Evolutionary conservation across 2,888 invertebrate genomes (phyloP).

Genomic region (Alsophila aescularia): DNA sequence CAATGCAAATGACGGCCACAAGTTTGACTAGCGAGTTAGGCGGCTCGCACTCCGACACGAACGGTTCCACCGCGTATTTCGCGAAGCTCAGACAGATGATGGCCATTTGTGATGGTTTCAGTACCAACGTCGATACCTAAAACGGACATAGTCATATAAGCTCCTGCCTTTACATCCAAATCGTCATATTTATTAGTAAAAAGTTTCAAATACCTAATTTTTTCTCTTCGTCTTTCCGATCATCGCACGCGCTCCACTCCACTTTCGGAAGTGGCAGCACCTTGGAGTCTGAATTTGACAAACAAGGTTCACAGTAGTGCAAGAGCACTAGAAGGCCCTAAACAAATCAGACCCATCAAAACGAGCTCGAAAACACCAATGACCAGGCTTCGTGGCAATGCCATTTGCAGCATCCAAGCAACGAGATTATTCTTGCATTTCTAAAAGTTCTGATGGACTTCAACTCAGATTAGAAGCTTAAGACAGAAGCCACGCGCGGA

Average conservation of each 20-base stretch:
- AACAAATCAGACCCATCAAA: constrained; percentile 12
- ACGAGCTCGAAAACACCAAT: constrained; percentile 9
- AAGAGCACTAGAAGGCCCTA: constrained; percentile 15
- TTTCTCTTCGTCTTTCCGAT: constrained; percentile 17
- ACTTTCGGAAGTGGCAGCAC: constrained; percentile 26
- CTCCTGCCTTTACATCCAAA: background rate
- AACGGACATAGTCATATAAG: constrained; percentile 42
- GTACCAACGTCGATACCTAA: constrained; percentile 95
- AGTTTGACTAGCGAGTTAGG: constrained; percentile 93
- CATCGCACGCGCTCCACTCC: constrained; percentile 17
- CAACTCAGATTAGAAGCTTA: too few species aligned
- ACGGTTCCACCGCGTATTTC: constrained; percentile 96
- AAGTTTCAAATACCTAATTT: constrained; percentile 23
- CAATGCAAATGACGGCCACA: constrained; percentile 94
- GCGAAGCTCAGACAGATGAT: constrained; percentile 97
- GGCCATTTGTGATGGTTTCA: constrained; percentile 97
- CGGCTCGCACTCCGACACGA: constrained; percentile 93
- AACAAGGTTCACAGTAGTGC: constrained; percentile 26
- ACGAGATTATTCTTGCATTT: background rate
- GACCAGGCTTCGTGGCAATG: constrained; percentile 4
- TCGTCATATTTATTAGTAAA: constrained; percentile 8
- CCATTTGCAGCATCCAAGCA: constrained; percentile 10
- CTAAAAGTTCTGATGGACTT: background rate
- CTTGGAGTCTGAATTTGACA: constrained; percentile 28
- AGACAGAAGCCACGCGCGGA: too few species aligned